Percentiles rank a stretch among this genome's conserved stretches.
Conservation (phyloP, 2,888 invertebrate species). For the Tenthredo notha region DNA sequence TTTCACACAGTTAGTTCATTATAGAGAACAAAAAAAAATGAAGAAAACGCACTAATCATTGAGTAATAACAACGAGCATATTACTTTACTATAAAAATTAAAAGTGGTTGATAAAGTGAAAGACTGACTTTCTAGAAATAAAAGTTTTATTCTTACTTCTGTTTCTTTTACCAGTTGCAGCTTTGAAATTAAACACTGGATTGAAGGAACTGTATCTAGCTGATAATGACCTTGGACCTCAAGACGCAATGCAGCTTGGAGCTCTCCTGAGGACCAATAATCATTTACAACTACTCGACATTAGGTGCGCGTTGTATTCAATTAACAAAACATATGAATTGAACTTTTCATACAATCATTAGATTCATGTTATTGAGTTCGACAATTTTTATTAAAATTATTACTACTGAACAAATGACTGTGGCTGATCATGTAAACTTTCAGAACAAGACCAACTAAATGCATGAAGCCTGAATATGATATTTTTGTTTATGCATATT, state of each 20-base stretch:
- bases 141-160: conserved; percentile 36
- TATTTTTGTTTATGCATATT: background rate
- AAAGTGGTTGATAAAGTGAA: background rate
- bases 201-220: conserved; percentile 90
- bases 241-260: conserved; percentile 89
- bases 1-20: conserved; percentile 2
- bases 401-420: background rate
- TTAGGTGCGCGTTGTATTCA: conserved; percentile 80
- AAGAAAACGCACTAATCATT: background rate
- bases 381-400: background rate
- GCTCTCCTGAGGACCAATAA: conserved; percentile 88
- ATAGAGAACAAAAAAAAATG: background rate
- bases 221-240: conserved; percentile 87
- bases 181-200: conserved; percentile 88
- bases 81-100: background rate
- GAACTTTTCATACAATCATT: background rate
- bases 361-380: background rate
- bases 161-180: conserved; percentile 82
- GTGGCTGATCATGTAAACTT: background rate
- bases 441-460: background rate
- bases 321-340: conserved; percentile 13
- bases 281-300: conserved; percentile 88
- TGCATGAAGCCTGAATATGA: background rate
- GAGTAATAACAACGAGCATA: background rate
- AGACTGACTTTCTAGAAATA: conserved; percentile 26